Base-by-base conservation (phyloP, 2,888 invertebrate genomes). In the Synanthedon formicaeformis region DNA sequence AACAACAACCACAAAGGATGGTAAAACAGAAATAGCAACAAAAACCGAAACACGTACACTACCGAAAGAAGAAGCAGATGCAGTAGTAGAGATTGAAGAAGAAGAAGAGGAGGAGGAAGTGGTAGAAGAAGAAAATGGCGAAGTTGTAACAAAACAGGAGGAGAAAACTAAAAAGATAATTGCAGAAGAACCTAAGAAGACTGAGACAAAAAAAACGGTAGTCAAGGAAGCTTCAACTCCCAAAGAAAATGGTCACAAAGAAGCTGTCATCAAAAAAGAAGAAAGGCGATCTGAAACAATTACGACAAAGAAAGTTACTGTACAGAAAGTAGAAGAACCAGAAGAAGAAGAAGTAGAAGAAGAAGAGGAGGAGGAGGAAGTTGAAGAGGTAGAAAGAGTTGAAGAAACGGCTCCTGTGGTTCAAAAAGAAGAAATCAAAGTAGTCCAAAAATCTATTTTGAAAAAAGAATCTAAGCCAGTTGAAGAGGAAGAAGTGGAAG, bases 1-100 rank as follows among this genome's bases (percentile, higher is more conserved):
- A 48, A 87, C 85, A 45, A 85, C 71, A 66, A 86, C 84, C 2
- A 87, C 81, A 5, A 68, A 79, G 52, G 82, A 87, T 58, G 87
- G 87, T 12, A 84, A 73, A 61, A 84, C 82, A 34, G 81, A 83
- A 67, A 84, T 81, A 13, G 73, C 69, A 60, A 85, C 84, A 6
- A 79, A 78, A 70, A 86, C 78, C 13, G 82, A 86, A 64, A 86
- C 80, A n/a, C 77, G 64, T 56, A 78, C 72, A 48, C 71, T 78
- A 58, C 81, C 87, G 1, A 82, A 85, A 64, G 77, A 78, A 56
- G 75, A 69, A 52, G 70, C 69, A n/a, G 53, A 53, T 12, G 57
- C 56, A 23, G 63, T 63, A 54, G 65, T 64, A 49, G 59, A 58
- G 11, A 59, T 57, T n/a, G 58, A 55, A 49, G 56, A 60, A n/a